Evolutionary conservation across 1,140 invertebrate genomes (phyloP), one percentile per base, ranked within the genome.

Genomic region (Protaetia brevitarsis): DNA sequence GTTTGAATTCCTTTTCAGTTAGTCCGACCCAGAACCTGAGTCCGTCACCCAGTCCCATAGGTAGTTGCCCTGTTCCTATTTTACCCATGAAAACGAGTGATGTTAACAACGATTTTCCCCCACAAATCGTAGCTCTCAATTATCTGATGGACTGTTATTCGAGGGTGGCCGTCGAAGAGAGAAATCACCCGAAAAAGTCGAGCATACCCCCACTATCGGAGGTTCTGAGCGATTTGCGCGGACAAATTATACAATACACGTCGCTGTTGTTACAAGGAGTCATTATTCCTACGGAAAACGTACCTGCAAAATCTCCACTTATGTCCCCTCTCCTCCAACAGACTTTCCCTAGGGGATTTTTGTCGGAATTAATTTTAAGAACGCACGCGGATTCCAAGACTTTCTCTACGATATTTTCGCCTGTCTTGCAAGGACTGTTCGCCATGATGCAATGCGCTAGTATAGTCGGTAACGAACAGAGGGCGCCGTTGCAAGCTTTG

Each of bases 161-260:
- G n/a, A 83, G 87, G 69, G 85, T 89, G 6, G 83, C 84, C 36
- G 69, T 85, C 1, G 88, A 91, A 72, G 88, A 89, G 74, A 81
- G 85, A 69, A 87, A 88, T 76, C 81, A 89, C 75, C 88, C 91
- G 19, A 94, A 92, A 82, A 83, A 81, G 69, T 83, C 82, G 69
- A 84, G 83, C 23, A 78, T 82, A 65, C 82, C 82, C 23, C 83
- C 83, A 4, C 69, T 83, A 63, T 80, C 79, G 72, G 82, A 83
- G 71, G 29, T 78, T 85, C 69, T 90, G 16, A 74, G 82, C 1
- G 80, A 83, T 64, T 73, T 89, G 16, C 79, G 88, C 64, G 80
- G 82, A 2, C 87, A 89, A 71, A 85, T 88, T 73, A 83, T 88
- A 11, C 82, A 85, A 63, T 82, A 85, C 72, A 82, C 85, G 27